Evolutionary conservation across 1,140 invertebrate species (phyloP).

Genomic region (Ooceraea biroi): DNA sequence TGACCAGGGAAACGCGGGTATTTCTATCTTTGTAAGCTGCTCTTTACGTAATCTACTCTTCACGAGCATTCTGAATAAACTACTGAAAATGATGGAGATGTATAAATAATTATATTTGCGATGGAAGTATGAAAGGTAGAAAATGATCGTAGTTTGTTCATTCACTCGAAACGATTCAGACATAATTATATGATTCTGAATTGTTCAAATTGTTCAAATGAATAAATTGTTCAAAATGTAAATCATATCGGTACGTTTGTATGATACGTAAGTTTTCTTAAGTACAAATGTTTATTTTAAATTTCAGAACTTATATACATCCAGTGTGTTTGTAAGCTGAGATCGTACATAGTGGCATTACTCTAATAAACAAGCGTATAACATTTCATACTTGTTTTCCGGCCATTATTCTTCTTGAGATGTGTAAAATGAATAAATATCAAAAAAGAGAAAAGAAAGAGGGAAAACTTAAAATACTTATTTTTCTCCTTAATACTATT

Average conservation of each 20-base stretch:
- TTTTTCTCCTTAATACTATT: background rate
- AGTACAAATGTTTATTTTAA: too few relatives aligned
- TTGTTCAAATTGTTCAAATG: too few relatives aligned
- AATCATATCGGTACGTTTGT: too few relatives aligned
- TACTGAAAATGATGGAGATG: background rate
- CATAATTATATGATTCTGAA: background rate
- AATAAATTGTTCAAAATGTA: too few relatives aligned
- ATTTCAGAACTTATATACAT: too few relatives aligned
- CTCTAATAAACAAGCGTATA: conserved; percentile 1
- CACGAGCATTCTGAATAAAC: background rate
- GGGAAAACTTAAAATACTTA: background rate
- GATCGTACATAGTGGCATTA: background rate
- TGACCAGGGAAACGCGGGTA: background rate
- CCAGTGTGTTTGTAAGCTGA: too few relatives aligned
- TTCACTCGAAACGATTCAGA: background rate
- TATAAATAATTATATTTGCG: background rate
- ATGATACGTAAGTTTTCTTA: too few relatives aligned
- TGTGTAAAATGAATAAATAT: background rate
- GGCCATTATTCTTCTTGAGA: background rate
- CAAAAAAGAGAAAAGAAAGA: too few relatives aligned
- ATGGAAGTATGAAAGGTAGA: background rate
- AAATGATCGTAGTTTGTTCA: background rate
- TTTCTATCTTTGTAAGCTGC: conserved; percentile 9
- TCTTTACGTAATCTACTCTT: background rate
- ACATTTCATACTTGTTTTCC: background rate